Evolutionary conservation across 2,797 vertebrate species (phyloP).

Genomic region (Premnoplex brunnescens): DNA sequence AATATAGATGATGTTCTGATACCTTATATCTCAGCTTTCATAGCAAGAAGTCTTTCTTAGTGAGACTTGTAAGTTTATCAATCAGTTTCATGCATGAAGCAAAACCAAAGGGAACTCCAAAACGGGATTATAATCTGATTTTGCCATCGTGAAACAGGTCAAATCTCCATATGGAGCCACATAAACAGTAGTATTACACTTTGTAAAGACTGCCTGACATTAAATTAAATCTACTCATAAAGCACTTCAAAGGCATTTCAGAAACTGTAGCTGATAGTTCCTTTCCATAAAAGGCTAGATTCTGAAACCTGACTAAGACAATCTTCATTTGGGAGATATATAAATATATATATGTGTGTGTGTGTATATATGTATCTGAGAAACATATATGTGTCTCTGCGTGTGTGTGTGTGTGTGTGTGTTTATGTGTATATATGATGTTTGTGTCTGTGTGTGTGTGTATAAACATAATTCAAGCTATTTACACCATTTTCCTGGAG

Average conservation of each 20-base stretch:
- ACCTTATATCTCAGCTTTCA: not conserved
- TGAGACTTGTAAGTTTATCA: not conserved
- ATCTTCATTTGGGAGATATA: not conserved
- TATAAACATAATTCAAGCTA: not conserved
- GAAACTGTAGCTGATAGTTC: not conserved
- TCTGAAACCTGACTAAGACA: not conserved
- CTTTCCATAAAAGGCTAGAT: not conserved
- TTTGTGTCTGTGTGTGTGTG: not conserved
- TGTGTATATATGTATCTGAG: not conserved
- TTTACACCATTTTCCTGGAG: not conserved
- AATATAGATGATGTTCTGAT: not conserved
- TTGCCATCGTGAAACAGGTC: not conserved
- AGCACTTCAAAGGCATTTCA: not conserved
- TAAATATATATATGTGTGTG: fast-evolving
- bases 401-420: fast-evolving
- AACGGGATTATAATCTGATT: not conserved
- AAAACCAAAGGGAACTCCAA: too few species aligned
- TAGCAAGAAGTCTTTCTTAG: not conserved
- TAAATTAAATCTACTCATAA: not conserved
- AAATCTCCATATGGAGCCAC: not conserved
- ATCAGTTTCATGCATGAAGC: not conserved
- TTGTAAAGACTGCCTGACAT: not conserved
- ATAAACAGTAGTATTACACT: not conserved
- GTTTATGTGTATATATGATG: too few species aligned
- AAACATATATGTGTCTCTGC: fast-evolving